phyloP scores from a whole-genome alignment of 2,797 vertebrate genomes.

The Peromyscus melanophrys region DNA sequence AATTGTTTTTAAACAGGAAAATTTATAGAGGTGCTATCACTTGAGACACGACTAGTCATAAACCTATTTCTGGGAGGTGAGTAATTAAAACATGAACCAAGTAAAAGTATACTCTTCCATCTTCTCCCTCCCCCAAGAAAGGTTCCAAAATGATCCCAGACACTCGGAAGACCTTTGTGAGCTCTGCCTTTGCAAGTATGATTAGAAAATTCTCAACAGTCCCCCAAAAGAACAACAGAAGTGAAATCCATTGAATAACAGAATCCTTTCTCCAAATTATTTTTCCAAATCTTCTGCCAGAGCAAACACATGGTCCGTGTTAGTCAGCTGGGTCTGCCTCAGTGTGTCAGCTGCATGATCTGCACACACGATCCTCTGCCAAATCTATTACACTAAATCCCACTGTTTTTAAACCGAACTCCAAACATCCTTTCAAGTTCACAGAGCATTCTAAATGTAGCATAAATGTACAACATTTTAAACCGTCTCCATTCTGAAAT shows the following conservation, averaged over 20 bases:
- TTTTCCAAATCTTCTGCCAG: conserved; percentile 92
- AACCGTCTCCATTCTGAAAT: conserved; percentile 68
- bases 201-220: conserved; percentile 82
- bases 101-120: conserved; percentile 44
- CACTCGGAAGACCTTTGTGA: conserved; percentile 83
- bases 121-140: not conserved
- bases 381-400: conserved; percentile 91
- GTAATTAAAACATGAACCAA: conserved; percentile 67
- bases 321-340: conserved; percentile 87
- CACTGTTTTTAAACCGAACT: conserved; percentile 89
- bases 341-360: conserved; percentile 90
- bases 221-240: conserved; percentile 84
- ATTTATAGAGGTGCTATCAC: conserved; percentile 42
- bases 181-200: conserved; percentile 88
- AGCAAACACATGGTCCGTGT: conserved; percentile 90
- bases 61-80: conserved; percentile 50
- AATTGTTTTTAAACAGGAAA: conserved; percentile 60
- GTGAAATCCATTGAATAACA: conserved; percentile 88
- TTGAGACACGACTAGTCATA: conserved; percentile 44
- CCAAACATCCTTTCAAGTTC: conserved; percentile 90
- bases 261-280: conserved; percentile 89
- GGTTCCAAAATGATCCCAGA: conserved; percentile 84
- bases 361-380: conserved; percentile 86
- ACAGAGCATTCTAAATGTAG: conserved; percentile 82
- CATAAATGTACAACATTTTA: conserved; percentile 82